Base-by-base conservation (phyloP, 2,888 invertebrate species). In the Schrankia costaestrigalis region DNA sequence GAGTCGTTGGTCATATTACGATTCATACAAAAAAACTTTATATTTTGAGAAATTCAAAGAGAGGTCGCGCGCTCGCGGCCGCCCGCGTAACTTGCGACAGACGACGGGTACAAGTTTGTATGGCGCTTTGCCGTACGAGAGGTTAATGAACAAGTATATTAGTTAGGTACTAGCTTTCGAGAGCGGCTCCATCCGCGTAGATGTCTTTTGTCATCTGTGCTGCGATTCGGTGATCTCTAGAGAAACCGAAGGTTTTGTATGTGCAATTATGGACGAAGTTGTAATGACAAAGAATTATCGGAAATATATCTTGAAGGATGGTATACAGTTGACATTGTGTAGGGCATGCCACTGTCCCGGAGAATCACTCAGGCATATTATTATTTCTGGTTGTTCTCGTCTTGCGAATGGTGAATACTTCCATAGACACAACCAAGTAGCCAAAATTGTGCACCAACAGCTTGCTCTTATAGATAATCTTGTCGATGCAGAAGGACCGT, bases 381-480 rank as follows among this genome's bases (percentile, higher is more conserved):
- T 26, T 26, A 13, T 26, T 26, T 19, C 19, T 8, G 8, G 8
- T 13, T n/a, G 2, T 9, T 10, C 29, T 10, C 29, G 12, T 19
- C 29, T 21, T 12, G 22, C 29, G 6, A 22, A 24, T 5, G 33
- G 26, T n/a, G 33, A 33, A 14, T 26, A 33, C 15, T 33, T 26
- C 26, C 21, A 26, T 15, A 33, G 22, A 22, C 33, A 31, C 17
- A 24, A 24, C 22, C 22, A 21, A 21, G 27, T 33, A 26, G 22
- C 26, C 26, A 22, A 27, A 8, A 22, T 26, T 12, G 10, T 22
- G 15, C 26, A 33, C 15, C 27, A 32, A 13, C 21, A 24, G 12
- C 23, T 21, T 29, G 22, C 12, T 13, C 29, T 19, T 12, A 3
- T n/a, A 8, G 15, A 27, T 11, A 10, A 10, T 4, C 17, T 17